Evolutionary conservation across 1,140 invertebrate species (phyloP).

Genomic region (Zaprionus lachaisei): DNA sequence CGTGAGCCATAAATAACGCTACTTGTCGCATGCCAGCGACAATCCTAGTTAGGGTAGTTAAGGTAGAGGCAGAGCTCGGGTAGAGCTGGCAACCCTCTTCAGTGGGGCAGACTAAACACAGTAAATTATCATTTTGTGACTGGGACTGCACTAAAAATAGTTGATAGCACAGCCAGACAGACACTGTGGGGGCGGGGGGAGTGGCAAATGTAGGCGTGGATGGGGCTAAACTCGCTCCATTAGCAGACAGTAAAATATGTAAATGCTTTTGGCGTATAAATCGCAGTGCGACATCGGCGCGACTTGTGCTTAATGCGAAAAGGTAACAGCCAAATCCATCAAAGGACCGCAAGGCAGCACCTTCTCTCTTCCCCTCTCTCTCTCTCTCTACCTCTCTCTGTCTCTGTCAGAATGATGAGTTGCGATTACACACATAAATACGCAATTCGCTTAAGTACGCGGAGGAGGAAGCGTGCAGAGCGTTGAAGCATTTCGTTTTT

Average conservation of each 20-base stretch:
- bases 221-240: conserved; percentile 35
- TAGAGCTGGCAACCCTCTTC: conserved; percentile 28
- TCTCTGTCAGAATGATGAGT: conserved; percentile 63
- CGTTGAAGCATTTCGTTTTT: conserved; percentile 54
- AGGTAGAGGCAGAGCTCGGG: too few species aligned
- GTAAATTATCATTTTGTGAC: conserved; percentile 39
- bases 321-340: conserved; percentile 77
- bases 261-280: conserved; percentile 75
- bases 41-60: neutral
- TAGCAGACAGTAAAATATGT: conserved; percentile 79
- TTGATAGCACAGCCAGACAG: neutral
- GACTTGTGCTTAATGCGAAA: conserved; percentile 75
- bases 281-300: conserved; percentile 69
- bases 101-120: conserved; percentile 19
- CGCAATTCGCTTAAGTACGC: conserved; percentile 81
- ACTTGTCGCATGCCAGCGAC: conserved; percentile 3
- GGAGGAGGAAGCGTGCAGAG: neutral
- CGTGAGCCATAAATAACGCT: conserved; percentile 29
- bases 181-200: neutral
- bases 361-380: neutral
- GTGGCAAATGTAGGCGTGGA: neutral
- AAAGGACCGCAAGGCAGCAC: conserved; percentile 37
- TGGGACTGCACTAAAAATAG: conserved; percentile 30
- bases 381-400: neutral
- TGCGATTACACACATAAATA: conserved; percentile 83